Percentiles rank a stretch among this genome's conserved stretches.
These are phyloP conservation scores for Xylocampa areola DNA, from an alignment of 2,888 invertebrate species.

Conservation along the genomic window DNA sequence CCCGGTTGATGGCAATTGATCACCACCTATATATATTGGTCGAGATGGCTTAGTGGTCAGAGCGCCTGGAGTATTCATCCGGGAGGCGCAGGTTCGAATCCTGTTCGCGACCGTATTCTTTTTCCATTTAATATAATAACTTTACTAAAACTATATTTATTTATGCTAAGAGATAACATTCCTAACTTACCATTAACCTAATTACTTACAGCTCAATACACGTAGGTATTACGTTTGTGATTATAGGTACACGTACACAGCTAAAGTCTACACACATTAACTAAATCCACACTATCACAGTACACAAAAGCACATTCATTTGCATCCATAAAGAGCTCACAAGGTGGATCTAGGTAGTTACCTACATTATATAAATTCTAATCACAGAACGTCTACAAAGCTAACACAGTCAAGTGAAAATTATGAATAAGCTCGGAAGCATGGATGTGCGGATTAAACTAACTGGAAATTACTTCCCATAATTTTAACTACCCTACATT, in stretches of 20 bases:
- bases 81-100: no score
- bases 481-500: slow-evolving; percentile 2
- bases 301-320: slow-evolving; percentile 16
- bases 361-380: slow-evolving; percentile 33
- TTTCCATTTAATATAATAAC: no score
- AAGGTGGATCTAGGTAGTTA: slow-evolving; percentile 7
- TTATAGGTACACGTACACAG: not conserved
- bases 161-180: no score
- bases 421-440: slow-evolving; percentile 35
- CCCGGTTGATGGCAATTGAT: no score
- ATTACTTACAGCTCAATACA: not conserved
- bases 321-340: slow-evolving; percentile 12
- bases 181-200: not conserved
- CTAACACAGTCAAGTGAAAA: slow-evolving; percentile 22
- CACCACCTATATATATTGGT: no score
- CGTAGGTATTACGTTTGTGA: not conserved
- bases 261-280: no score
- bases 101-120: no score
- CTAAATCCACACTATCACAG: no score
- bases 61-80: no score
- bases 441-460: slow-evolving; percentile 14
- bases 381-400: slow-evolving; percentile 30
- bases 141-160: no score
- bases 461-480: slow-evolving; percentile 23
- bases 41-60: no score